Evolutionary conservation across 2,113 vertebrate species (phyloP), one percentile per base, ranked within the genome.

Genomic region (Pleuronectes platessa): DNA sequence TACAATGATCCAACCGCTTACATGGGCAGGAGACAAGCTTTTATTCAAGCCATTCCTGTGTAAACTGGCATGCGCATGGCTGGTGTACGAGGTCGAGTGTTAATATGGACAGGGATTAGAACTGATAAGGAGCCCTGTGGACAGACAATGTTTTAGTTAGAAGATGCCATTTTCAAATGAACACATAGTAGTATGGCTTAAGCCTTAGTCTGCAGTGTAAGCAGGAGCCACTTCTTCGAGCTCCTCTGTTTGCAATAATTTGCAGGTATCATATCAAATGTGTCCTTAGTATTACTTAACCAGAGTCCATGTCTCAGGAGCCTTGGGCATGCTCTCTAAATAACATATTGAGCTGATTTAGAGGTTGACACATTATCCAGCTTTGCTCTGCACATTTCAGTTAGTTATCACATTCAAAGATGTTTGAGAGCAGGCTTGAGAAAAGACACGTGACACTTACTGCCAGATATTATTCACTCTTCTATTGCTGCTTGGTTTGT

Each of bases 301-400:
- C 62, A 7, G 31, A 31, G 5, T 31, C 31, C 31, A 81, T 26
- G 42, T 79, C 82, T 87, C 75, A 20, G 27, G 72, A 71, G 78
- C 49, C 78, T 68, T 45, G 74, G 66, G 55, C 15, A 60, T 26
- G 20, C 62, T 76, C 51, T 20, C 60, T 70, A 69, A 81, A 82
- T 61, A 81, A 80, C 78, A 78, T 76, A 79, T 61, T 85, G 75
- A 77, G 35, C 31, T 55, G 70, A 53, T 65, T 68, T 31, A 59
- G 63, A 72, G 42, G 47, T 21, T 74, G 67, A 14, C 10, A 27
- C 55, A 51, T 67, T 77, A 81, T 90, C 55, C 74, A 55, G 42
- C 42, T 78, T 24, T 59, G 24, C 70, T 20, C 23, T 31, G 64
- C 49, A 73, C 64, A 65, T 64, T 68, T 73, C 53, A 56, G 40